Base-by-base conservation (phyloP, 2,797 vertebrate genomes). In the Halcyon leucocephala region DNA sequence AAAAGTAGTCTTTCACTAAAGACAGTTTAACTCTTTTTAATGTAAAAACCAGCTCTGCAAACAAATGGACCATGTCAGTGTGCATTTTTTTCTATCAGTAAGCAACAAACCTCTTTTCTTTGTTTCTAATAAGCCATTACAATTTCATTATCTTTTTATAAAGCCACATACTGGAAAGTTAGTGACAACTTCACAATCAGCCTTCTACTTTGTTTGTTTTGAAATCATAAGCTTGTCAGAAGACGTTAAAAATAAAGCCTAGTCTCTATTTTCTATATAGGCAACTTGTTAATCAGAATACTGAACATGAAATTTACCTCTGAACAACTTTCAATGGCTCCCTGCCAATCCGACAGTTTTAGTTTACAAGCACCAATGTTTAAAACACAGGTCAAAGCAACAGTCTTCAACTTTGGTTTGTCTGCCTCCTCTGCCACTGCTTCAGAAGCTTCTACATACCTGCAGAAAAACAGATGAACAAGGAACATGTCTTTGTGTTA, bases 331-430 rank as follows among this genome's bases (percentile, higher is more conserved):
- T 99, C 99, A 69, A 99, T 67, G 10, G 99, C 99, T 7, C 99
- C 99, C 96, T 99, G 98, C 99, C 99, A 99, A 84, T 99, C 98
- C 22, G 97, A 98, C 96, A 99, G 95, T 97, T 99, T 99, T 94
- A 99, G 98, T 90, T 99, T 99, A 95, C 99, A 99, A 26, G 99
- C 99, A 2, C 99, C 99, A 0, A 98, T 99, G 98, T 99, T 99
- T 92, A 99, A 98, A 92, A 99, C 96, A 88, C 99, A 99, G 97
- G 98, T 99, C 96, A 99, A 97, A 41, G 98, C 99, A 2, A 98
- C 90, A 31, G 98, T 95, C 89, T 99, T 98, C 90, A 99, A 96
- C 94, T 98, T 98, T 60, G 97, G 97, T 95, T 98, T 97, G 29
- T 97, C 95, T 39, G 97, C 96, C 37, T 97, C 98, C 55, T 98